Evolutionary conservation across 2,113 vertebrate species (phyloP).

Genomic region (Hassar affinis): DNA sequence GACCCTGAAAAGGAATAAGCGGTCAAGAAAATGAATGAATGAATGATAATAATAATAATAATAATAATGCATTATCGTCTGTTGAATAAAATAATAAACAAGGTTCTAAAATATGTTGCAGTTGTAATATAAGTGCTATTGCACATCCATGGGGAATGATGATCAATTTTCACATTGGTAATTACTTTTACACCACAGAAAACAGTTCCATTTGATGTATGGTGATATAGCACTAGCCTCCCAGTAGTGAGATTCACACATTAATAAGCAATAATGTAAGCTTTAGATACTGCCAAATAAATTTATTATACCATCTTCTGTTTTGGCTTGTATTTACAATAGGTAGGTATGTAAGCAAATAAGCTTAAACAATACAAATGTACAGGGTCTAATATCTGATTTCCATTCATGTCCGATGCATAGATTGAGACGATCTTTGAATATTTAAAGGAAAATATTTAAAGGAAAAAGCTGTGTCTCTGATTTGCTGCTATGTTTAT

Average conservation of each 20-base stretch:
- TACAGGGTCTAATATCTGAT: not conserved
- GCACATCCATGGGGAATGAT: not conserved
- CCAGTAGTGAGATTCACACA: constrained; percentile 11
- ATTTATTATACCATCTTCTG: not conserved
- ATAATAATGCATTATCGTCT: not conserved
- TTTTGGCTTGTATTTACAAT: not conserved
- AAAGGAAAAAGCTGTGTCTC: too few species aligned
- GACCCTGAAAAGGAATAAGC: too few species aligned
- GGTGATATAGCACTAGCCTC: constrained; percentile 1
- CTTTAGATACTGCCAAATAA: constrained; percentile 1
- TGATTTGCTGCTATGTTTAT: too few species aligned
- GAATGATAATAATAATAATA: too few species aligned
- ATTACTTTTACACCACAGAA: constrained; percentile 20
- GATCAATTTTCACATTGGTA: constrained; percentile 18
- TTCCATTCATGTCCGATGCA: not conserved
- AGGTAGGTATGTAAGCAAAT: not conserved
- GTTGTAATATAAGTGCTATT: constrained; percentile 3
- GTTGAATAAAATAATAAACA: not conserved
- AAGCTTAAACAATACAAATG: not conserved
- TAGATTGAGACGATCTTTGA: not conserved
- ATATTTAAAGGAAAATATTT: not conserved
- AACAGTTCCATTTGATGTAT: constrained; percentile 6
- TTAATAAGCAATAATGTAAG: constrained; percentile 4
- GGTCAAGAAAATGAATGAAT: too few species aligned
- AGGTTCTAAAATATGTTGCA: constrained; percentile 1